phyloP scores from a whole-genome alignment of 1,140 invertebrate species.

The Papilio glaucus region DNA sequence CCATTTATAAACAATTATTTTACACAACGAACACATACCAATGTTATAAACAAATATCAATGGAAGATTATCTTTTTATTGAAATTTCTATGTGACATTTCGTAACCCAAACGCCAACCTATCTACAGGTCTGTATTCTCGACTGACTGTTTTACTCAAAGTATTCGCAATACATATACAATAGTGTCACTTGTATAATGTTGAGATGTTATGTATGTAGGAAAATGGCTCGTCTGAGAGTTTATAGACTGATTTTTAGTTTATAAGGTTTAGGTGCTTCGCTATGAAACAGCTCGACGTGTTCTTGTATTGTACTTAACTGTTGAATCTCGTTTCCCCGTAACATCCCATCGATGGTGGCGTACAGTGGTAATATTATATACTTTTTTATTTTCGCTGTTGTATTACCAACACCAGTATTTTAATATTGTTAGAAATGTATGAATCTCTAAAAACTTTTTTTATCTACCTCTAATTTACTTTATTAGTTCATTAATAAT shows the following conservation, averaged over 20 bases:
- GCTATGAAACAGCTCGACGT: constrained; percentile 9
- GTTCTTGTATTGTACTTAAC: too few relatives aligned
- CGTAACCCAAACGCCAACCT: too few relatives aligned
- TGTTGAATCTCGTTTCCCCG: constrained; percentile 31
- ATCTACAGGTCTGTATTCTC: background rate
- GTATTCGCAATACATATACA: constrained; percentile 9
- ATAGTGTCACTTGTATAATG: constrained; percentile 51
- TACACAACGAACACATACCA: too few relatives aligned
- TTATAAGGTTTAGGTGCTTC: constrained; percentile 46
- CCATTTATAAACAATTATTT: too few relatives aligned
- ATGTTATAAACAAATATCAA: too few relatives aligned
- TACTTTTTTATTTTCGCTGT: constrained; percentile 43
- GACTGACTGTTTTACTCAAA: background rate
- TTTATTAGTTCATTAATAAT: constrained; percentile 71
- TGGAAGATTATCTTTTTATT: too few relatives aligned
- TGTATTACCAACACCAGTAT: constrained; percentile 78
- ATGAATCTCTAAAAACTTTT: constrained; percentile 73
- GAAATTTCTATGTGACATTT: too few relatives aligned
- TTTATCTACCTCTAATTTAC: constrained; percentile 79
- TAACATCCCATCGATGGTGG: constrained; percentile 30
- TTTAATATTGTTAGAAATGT: constrained; percentile 68
- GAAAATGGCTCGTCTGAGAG: constrained; percentile 67
- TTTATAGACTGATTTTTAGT: constrained; percentile 76
- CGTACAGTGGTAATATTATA: constrained; percentile 28
- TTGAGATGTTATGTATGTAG: constrained; percentile 49